A percentile compares a stretch with the other conserved stretches of the same genome.
phyloP scores from a whole-genome alignment of 2,113 vertebrate genomes.

The Accipiter virgatus region DNA sequence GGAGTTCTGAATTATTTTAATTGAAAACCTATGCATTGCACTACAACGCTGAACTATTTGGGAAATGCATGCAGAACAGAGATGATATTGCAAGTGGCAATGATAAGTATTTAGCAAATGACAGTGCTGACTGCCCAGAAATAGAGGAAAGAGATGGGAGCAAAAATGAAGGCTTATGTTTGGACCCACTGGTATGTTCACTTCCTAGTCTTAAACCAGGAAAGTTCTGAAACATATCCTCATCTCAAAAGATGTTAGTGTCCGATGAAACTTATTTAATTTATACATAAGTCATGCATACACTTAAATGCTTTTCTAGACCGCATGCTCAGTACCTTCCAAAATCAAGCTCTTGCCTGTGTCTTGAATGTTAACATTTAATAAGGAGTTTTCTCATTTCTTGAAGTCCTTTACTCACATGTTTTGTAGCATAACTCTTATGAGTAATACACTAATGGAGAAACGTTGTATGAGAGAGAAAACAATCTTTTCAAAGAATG shows the following conservation, averaged over 20 bases:
- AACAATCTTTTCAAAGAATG: not conserved
- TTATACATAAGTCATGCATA: not conserved
- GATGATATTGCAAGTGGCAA: not conserved
- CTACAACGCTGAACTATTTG: not conserved
- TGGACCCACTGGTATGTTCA: not conserved
- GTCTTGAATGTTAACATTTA: not conserved
- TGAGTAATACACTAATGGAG: not conserved
- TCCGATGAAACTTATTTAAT: not conserved
- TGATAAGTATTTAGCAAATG: not conserved
- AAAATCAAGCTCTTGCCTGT: not conserved
- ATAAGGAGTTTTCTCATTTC: not conserved
- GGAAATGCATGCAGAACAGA: not conserved
- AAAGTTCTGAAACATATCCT: not conserved
- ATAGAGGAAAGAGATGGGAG: not conserved
- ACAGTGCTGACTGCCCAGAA: not conserved
- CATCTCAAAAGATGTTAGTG: not conserved
- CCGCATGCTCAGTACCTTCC: not conserved
- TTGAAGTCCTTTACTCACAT: not conserved
- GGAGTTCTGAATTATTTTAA: not conserved
- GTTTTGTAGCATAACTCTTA: not conserved
- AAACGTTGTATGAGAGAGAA: not conserved
- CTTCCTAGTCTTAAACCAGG: not conserved
- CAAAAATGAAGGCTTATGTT: not conserved
- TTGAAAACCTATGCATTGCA: not conserved
- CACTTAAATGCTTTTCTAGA: not conserved